Base-by-base conservation (phyloP, 2,888 invertebrate genomes). In the Gymnosoma rotundatum region DNA sequence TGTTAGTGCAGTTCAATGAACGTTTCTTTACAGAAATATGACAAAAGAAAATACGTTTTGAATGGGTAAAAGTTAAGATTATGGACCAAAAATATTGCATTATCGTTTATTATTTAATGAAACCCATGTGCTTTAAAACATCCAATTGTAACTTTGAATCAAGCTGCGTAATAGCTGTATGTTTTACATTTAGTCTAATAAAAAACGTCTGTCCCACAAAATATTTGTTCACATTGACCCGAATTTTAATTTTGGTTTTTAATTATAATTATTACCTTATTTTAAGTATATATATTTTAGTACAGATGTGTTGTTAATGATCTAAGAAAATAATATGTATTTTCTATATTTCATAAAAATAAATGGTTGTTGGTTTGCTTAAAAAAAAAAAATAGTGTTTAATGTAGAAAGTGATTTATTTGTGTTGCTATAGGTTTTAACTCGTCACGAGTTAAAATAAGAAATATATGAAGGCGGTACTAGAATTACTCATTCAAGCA, bases 241-340 rank as follows among this genome's bases (percentile, higher is more conserved):
- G 42, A 42, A 16, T 48, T 48, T 32, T n/a, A 16, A n/a, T 48
- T 32, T 48, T 16, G 3, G 12, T n/a, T 48, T 48, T 16, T n/a
- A 48, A 6, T n/a, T 16, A n/a, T 48, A 48, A n/a, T 48, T n/a
- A 16, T 48, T 48, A 16, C n/a, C n/a, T 48, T 48, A 48, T 1
- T 48, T 16, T 16, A 48, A 48, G n/a, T n/a, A 48, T 48, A 6
- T 25, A n/a, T 54, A 70, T n/a, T 75, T 42, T 54, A 69, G 36
- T 48, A 42, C 50, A 79, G n/a, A 74, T 67, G 52, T 67, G 61
- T 56, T 75, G 1, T 38, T 32, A 67, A 67, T 66, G 6, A 42
- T 18, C 6, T 54, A 54, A 25, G 21, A 78, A 76, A 63, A 78
- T 76, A 76, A 66, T 72, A 36, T 50, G 42, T 21, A 45, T 54